Evolutionary conservation across 2,888 invertebrate species (phyloP), one percentile per base, ranked within the genome.

Genomic region (Epinotia demarniana): DNA sequence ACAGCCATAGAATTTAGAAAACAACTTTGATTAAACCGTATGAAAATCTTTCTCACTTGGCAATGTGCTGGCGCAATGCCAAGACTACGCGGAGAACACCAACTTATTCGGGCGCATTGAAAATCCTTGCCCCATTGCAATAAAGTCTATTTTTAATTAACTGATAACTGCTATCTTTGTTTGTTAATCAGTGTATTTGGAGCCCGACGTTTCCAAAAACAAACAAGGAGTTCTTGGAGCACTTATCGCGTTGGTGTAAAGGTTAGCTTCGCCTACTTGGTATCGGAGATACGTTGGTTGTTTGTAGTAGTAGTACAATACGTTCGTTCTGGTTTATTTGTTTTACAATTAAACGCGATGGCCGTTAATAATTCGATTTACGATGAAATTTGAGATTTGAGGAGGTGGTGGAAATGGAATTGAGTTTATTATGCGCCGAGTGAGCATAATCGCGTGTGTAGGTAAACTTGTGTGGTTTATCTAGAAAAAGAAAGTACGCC

Each of bases 321-420:
- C 61, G 68, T 68, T 46, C 74, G 73, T 62, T 58, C 18, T 39
- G 55, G 74, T 74, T 74, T 74, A 69, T 74, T 74, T 69, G 46
- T 69, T 63, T 63, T 63, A 69, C 68, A 74, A 69, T 74, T 69
- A 74, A 74, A 63, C 62, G 57, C 27, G 49, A 74, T 69, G 57
- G 73, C 62, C 68, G 55, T 68, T 73, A 49, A 73, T 73, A 68
- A 33, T 55, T 33, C 16, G 55, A 55, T 68, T 46, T 57, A 62
- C 55, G 63, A 43, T 19, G 49, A 49, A 11, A 64, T 27, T 64
- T 43, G 27, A 49, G 53, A n/a, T 53, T 53, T 1, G n/a, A n/a
- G n/a, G n/a, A n/a, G n/a, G n/a, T n/a, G n/a, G 27, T 61, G 61
- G 60, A 23, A 23, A 33, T 33, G 33, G 61, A 61, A 13, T 33